phyloP scores from a whole-genome alignment of 2,113 vertebrate species.

The Canis aureus region DNA sequence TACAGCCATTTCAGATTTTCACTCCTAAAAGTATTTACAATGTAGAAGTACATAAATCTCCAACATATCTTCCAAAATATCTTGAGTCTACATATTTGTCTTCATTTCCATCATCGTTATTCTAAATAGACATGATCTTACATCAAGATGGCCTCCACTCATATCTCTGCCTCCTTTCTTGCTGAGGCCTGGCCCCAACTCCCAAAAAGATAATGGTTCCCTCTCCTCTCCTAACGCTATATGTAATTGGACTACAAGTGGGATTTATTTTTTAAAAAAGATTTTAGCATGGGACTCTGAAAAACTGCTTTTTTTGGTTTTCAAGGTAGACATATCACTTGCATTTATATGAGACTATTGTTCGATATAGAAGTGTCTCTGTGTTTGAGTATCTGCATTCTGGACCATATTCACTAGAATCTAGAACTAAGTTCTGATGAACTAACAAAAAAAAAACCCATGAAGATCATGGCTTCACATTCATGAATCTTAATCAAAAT shows the following conservation, averaged over 20 bases:
- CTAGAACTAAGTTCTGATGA: not conserved
- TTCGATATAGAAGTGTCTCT: not conserved
- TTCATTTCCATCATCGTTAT: not conserved
- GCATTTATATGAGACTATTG: not conserved
- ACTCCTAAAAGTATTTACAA: slow-evolving; percentile 1
- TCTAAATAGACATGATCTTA: not conserved
- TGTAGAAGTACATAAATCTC: not conserved
- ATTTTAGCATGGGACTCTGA: not conserved
- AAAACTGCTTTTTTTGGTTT: slow-evolving; percentile 28
- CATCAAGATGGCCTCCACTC: not conserved
- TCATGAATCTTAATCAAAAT: slow-evolving; percentile 45
- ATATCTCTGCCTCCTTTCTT: not conserved
- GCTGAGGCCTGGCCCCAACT: not conserved
- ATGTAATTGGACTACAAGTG: slow-evolving; percentile 29
- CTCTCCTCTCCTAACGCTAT: not conserved
- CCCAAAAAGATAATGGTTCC: not conserved
- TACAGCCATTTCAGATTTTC: not conserved
- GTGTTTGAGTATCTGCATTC: not conserved
- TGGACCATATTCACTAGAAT: not conserved
- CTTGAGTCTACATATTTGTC: not conserved
- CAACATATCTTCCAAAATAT: not conserved
- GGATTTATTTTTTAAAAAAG: not conserved
- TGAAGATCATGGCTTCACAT: not conserved
- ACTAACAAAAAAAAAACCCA: not conserved
- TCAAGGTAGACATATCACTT: not conserved